Conservation (phyloP, 1,140 invertebrate species). For the Nasonia vitripennis region DNA sequence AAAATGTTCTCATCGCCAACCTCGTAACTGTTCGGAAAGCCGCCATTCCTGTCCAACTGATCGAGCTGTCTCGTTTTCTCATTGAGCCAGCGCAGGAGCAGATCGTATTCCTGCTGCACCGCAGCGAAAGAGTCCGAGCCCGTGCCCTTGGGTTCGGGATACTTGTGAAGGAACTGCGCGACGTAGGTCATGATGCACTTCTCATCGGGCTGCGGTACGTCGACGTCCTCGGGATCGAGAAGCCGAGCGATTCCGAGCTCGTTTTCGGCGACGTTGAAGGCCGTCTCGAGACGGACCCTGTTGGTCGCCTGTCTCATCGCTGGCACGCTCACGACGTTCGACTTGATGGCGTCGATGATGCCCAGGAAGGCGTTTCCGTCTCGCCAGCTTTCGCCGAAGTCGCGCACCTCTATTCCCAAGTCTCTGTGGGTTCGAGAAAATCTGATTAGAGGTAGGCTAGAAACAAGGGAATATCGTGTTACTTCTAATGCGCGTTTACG, state of each 20-base stretch:
- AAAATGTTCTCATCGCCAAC: slow-evolving; percentile 61
- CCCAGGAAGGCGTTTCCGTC: slow-evolving; percentile 97
- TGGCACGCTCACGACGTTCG: slow-evolving; percentile 92
- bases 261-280: slow-evolving; percentile 94
- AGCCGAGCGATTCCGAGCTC: slow-evolving; percentile 95
- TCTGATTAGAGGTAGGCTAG: not conserved
- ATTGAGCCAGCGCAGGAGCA: slow-evolving; percentile 87
- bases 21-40: slow-evolving; percentile 73
- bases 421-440: slow-evolving; percentile 77
- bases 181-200: slow-evolving; percentile 99
- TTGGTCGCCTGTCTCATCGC: slow-evolving; percentile 87
- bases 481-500: slow-evolving; percentile 62
- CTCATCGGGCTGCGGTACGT: slow-evolving; percentile 97
- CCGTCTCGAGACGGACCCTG: slow-evolving; percentile 89
- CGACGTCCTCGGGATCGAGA: slow-evolving; percentile 97
- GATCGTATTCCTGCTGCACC: slow-evolving; percentile 87
- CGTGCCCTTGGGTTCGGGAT: slow-evolving; percentile 86
- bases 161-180: slow-evolving; percentile 97
- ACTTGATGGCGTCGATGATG: slow-evolving; percentile 96
- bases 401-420: slow-evolving; percentile 90
- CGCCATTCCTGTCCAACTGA: slow-evolving; percentile 74
- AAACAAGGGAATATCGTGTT: not conserved
- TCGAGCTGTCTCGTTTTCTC: slow-evolving; percentile 84
- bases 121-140: slow-evolving; percentile 82
- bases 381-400: slow-evolving; percentile 98